Evolutionary conservation across 2,113 vertebrate species (phyloP), one percentile per base, ranked within the genome.

Genomic region (Myotis lucifugus): DNA sequence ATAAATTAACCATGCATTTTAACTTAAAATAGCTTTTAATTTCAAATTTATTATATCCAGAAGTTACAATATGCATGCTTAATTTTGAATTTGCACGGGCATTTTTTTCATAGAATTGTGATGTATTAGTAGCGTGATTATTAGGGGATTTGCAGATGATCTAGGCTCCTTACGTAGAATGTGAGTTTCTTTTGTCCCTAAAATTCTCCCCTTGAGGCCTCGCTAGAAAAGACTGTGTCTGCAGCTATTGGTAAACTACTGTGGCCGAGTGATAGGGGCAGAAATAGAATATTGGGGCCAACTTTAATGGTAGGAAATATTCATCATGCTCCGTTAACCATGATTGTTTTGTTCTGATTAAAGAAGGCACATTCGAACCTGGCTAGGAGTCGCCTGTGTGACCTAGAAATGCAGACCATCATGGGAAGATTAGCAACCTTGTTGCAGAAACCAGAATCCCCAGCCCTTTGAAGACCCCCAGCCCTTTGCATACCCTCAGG

Each of bases 11-110:
- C 14, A 50, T 77, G 1, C 5, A 61, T 85, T 93, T 88, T 56
- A 61, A 77, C 19, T 34, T 85, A 85, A n/a, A 70, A n/a, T 73
- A 91, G 25, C 14, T 92, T 94, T 82, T 3, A 13, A 56, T 61
- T 77, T 95, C 1, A 76, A 81, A 76, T 84, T 48, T 61, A 61
- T 74, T 86, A 70, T 69, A 93, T 76, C 48, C 14, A 93, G 23
- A 94, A 73, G 79, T 37, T 90, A 64, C 5, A 66, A 67, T 48
- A 42, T 37, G 32, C 4, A 34, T 73, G 52, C 59, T 87, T 94
- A 74, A 61, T 50, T 90, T 89, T 25, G 52, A 73, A 92, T 79
- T 78, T 87, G 40, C 46, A n/a, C 2, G 4, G 5, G 1, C 5
- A 46, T 2, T 85, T 10, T 72, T 76, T 74, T 64, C 70, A 76